Base-by-base conservation (phyloP, 2,113 vertebrate species). In the Thymallus thymallus region DNA sequence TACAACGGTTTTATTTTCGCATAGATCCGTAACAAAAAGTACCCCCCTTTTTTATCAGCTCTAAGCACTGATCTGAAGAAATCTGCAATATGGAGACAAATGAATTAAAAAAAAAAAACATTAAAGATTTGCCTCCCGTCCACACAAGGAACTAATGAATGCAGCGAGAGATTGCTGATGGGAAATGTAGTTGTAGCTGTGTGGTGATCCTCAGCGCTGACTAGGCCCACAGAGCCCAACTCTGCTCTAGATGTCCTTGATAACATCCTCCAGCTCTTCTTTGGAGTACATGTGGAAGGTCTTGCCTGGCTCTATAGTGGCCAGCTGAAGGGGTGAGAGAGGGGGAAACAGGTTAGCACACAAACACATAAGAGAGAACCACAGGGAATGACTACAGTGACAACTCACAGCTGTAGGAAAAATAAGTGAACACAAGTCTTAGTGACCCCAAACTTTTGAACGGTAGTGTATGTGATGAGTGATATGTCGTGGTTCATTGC, bases 281-380 rank as follows among this genome's bases (percentile, higher is more conserved):
- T 99, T 99, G 30, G 96, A 95, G 92, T 95, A 99, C 97, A 99
- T 98, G 91, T 99, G 98, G 92, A 99, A 99, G 79, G 96, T 96
- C 91, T 95, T 95, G 14, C 95, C 96, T 0, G 98, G 97, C 84
- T 98, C 95, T 87, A 99, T 89, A 0, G 96, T 99, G 74, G 96
- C 96, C 56, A 99, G 93, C 97, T 99, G 81, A n/a, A n/a, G n/a
- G n/a, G n/a, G n/a, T n/a, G n/a, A 85, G 72, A 71, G 1, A 76
- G 66, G 71, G 13, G 32, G 23, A 3, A 18, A 2, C 60, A 9
- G 67, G 35, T 45, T 23, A 35, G 35, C 16, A 24, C 12, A 12
- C 12, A 62, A 7, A 24, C 60, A 62, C 26, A 26, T 26, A n/a
- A n/a, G n/a, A n/a, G n/a, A n/a, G n/a, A n/a, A n/a, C n/a, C n/a